Evolutionary conservation across 2,797 vertebrate genomes (phyloP).

Genomic region (Labroides dimidiatus): DNA sequence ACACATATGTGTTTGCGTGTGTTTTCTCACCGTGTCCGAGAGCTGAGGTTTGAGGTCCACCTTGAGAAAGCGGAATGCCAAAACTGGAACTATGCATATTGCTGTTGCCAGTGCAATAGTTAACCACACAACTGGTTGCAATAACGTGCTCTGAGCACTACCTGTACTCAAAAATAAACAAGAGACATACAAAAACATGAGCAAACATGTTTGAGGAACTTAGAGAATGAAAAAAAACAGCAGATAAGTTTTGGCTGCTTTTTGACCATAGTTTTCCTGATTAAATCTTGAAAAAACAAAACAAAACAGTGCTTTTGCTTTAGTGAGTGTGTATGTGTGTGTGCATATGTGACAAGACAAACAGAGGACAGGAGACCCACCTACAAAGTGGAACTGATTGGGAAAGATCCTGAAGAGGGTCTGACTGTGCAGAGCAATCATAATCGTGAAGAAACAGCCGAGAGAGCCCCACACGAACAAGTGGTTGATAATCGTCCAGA

Average conservation of each 20-base stretch:
- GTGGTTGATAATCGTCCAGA: slow-evolving; percentile 96
- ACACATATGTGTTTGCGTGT: slow-evolving; percentile 23
- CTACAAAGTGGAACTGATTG: slow-evolving; percentile 94
- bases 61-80: slow-evolving; percentile 95
- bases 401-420: slow-evolving; percentile 93
- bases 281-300: no score
- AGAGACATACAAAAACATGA: slow-evolving; percentile 27
- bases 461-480: slow-evolving; percentile 97
- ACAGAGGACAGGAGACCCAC: slow-evolving; percentile 77
- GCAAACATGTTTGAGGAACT: slow-evolving; percentile 12
- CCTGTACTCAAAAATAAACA: slow-evolving; percentile 78
- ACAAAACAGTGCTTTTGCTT: not conserved
- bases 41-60: slow-evolving; percentile 93
- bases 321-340: not conserved
- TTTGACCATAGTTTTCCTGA: no score
- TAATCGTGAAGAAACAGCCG: slow-evolving; percentile 90
- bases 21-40: slow-evolving; percentile 90
- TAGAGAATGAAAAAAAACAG: not conserved
- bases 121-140: slow-evolving; percentile 93
- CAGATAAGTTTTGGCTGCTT: no score
- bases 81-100: slow-evolving; percentile 93
- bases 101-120: slow-evolving; percentile 92
- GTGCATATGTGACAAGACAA: not conserved
- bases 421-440: slow-evolving; percentile 92
- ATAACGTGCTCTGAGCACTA: slow-evolving; percentile 90